Base-by-base conservation (phyloP, 2,888 invertebrate genomes). In the Meiosimyza decipiens region DNA sequence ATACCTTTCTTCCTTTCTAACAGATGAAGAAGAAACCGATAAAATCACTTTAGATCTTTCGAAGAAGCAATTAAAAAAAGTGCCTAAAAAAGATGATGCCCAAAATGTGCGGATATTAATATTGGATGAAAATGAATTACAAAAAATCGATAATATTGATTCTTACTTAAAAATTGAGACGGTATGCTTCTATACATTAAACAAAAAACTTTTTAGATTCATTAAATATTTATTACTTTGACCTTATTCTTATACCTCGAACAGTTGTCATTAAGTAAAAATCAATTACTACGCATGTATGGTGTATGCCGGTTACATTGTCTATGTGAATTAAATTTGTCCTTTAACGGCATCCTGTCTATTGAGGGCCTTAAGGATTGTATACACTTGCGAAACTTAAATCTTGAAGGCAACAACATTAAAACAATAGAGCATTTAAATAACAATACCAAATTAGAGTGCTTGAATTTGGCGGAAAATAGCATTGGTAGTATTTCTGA, bases 341-440 rank as follows among this genome's bases (percentile, higher is more conserved):
- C 95, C 77, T 92, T 95, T 84, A 97, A 97, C 88, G 93, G 93
- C 67, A 95, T 97, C 77, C 89, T 95, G 60, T 93, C 94, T 72
- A 95, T 97, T 81, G 97, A 97, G 87, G 97, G 96, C 12, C 88
- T 97, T 15, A 95, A 95, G 85, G 95, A 96, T 74, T 89, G 97
- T 77, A 89, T 91, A 69, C 92, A 94, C 82, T 89, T 97, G 74
- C 92, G 92, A 83, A 93, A 93, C 82, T 89, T 97, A 68, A 95
- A 95, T 87, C 89, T 97, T 76, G 91, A 94, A 87, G 95, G 94
- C 76, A 97, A 97, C 88, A 96, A 94, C 82, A 94, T 97, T 80
- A 97, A 97, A 91, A 92, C 92, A n/a, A 94, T 97, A 83, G 96
- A 96, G 82, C 95, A 95, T 87, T 89, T 97, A 77, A 93, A 94